Conservation (phyloP, 2,888 invertebrate species). For the Stratiomys singularior region DNA sequence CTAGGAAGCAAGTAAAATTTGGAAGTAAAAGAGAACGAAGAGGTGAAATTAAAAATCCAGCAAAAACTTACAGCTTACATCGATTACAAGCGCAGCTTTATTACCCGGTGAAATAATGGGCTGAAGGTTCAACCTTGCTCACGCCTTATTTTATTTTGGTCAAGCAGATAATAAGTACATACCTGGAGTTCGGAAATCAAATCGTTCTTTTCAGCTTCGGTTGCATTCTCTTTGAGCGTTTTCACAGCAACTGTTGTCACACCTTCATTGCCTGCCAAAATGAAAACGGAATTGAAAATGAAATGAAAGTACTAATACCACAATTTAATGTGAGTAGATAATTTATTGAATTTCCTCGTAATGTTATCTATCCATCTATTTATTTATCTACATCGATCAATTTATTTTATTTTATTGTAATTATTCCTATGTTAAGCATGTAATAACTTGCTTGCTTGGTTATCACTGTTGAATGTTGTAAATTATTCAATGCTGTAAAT, state of each 20-base stretch:
- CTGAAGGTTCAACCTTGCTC: too few species aligned
- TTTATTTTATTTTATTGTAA: not conserved
- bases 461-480: too few species aligned
- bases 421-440: too few species aligned
- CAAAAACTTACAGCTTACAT: too few species aligned
- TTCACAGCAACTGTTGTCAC: constrained; percentile 90
- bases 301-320: not conserved
- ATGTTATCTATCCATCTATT: not conserved
- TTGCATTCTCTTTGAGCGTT: constrained; percentile 92
- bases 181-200: constrained; percentile 83
- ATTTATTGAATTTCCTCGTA: constrained; percentile 24
- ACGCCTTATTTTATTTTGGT: not conserved
- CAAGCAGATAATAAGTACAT: constrained; percentile 49
- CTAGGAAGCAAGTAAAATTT: too few species aligned
- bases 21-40: too few species aligned
- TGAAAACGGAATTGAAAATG: not conserved
- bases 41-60: too few species aligned
- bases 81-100: too few species aligned
- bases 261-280: constrained; percentile 69
- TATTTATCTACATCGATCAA: not conserved
- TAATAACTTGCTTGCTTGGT: too few species aligned
- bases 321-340: constrained; percentile 11
- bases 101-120: too few species aligned
- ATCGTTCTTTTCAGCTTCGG: constrained; percentile 86
- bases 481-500: too few species aligned